A percentile compares a stretch with the other conserved stretches of the same genome.
phyloP scores from a whole-genome alignment of 2,113 vertebrate species.

The Pyxicephalus adspersus region DNA sequence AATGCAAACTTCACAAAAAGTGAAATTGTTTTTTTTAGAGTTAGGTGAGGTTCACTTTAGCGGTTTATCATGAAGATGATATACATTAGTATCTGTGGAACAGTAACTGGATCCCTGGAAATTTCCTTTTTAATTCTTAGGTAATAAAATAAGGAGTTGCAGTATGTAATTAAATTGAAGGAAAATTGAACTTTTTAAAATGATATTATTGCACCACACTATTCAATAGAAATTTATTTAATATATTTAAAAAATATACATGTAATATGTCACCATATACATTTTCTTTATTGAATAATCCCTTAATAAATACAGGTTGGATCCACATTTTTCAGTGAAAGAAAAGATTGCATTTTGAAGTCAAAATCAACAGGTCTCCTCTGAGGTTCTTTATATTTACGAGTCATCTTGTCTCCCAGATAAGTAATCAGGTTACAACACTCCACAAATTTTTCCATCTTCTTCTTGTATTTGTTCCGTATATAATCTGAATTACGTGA shows the following conservation, averaged over 20 bases:
- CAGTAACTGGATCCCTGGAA: too few species aligned
- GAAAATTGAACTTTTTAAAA: too few species aligned
- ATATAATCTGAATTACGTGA: slow-evolving; percentile 70
- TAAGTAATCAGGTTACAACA: slow-evolving; percentile 86
- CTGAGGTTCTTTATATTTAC: slow-evolving; percentile 71
- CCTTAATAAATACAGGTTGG: slow-evolving; percentile 48
- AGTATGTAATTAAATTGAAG: too few species aligned
- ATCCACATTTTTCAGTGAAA: slow-evolving; percentile 73
- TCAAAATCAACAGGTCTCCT: slow-evolving; percentile 78
- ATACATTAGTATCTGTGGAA: too few species aligned
- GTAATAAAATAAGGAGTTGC: too few species aligned
- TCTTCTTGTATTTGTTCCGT: slow-evolving; percentile 79
- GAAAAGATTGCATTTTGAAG: slow-evolving; percentile 76
- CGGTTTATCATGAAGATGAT: too few species aligned
- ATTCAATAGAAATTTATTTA: neutral
- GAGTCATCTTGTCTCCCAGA: slow-evolving; percentile 77
- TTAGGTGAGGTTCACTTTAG: too few species aligned
- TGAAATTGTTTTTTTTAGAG: too few species aligned
- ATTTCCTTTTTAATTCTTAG: too few species aligned
- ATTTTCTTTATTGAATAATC: neutral
- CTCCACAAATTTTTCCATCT: slow-evolving; percentile 80
- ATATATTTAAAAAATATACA: neutral
- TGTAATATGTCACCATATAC: neutral
- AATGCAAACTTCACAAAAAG: too few species aligned
- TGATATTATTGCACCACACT: too few species aligned